Base-by-base conservation (phyloP, 2,113 vertebrate genomes). In the Zosterops pallidus region DNA sequence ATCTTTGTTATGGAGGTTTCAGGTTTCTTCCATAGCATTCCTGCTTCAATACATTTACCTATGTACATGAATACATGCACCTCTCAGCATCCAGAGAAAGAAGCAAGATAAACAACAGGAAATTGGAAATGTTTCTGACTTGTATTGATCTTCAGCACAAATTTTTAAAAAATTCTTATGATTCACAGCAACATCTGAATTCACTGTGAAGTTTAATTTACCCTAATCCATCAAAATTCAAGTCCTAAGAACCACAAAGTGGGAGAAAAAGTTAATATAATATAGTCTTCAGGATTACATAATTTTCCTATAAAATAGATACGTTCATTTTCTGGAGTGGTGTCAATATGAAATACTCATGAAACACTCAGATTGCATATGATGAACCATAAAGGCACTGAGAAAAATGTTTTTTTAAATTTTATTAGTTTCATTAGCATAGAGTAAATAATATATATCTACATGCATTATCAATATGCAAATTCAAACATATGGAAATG, bases 321-420 rank as follows among this genome's bases (percentile, higher is more conserved):
- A 47, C 9, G 4, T 64, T 78, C 44, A 44, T 16, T 78, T 82
- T 63, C 31, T 56, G 14, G 31, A 59, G 17, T 28, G 4, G 2
- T 37, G 5, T 71, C n/a, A 78, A 39, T 42, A 52, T 0, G 0
- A 86, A 78, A 29, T 23, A 19, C 65, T 71, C 69, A 10, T 20
- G 2, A 76, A 77, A 24, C 12, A 52, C 37, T 60, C 23, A 44
- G 9, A n/a, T 65, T 82, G 70, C 60, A 35, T 50, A 29, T 29
- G 21, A 35, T 13, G 12, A 89, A 53, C 14, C 37, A 63, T 39
- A 59, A 89, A 63, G 12, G 5, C n/a, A 50, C 22, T 37, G 11
- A 57, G 9, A 57, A 76, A 72, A 88, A 74, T 9, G 0, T 0
- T 4, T 22, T 10, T 35, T 3, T 6, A 20, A 6, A 37, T 26